Evolutionary conservation across 2,797 vertebrate species (phyloP), one percentile per base, ranked within the genome.

Genomic region (Sparidentex hasta): DNA sequence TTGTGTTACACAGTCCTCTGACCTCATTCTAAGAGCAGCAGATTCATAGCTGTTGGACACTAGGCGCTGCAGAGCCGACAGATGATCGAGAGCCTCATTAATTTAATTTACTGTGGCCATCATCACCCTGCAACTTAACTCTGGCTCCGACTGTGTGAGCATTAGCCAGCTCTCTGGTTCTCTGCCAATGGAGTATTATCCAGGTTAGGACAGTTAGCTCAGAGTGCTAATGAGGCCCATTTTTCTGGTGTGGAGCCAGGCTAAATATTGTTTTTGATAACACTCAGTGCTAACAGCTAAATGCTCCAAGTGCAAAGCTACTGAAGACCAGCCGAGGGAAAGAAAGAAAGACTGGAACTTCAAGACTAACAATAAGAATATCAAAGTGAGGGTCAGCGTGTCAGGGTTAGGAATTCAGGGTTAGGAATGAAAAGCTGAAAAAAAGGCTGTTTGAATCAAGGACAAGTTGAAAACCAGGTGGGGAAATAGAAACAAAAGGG

Each of bases 11-110:
- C 21, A 11, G 17, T 51, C 47, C 43, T 23, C 61, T 85, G 74
- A 77, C 84, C 77, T 67, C 33, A 57, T 84, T 82, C 20, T 61
- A 11, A 38, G 17, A 51, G 65, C 76, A 81, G 65, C 61, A 82
- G 62, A 82, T 76, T 65, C 29, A 65, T 63, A 21, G 33, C 65
- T 81, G 64, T 65, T 70, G 71, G 66, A 72, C 52, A 33, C 20
- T 12, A 47, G 74, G 33, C 62, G 2, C 54, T 58, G n/a, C 52
- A 59, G 50, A 80, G 71, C 78, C 46, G 76, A 71, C 76, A 63
- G 67, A 83, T 83, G 86, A 90, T 81, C 7, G 67, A 93, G 81
- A 71, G 62, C 82, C 86, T 84, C 85, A 80, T 87, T 90, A 84
- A 85, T 87, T 74, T 84, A 85, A 90, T 90, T 92, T 83, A 89